phyloP scores from a whole-genome alignment of 2,113 vertebrate species.

The Silurus asotus region DNA sequence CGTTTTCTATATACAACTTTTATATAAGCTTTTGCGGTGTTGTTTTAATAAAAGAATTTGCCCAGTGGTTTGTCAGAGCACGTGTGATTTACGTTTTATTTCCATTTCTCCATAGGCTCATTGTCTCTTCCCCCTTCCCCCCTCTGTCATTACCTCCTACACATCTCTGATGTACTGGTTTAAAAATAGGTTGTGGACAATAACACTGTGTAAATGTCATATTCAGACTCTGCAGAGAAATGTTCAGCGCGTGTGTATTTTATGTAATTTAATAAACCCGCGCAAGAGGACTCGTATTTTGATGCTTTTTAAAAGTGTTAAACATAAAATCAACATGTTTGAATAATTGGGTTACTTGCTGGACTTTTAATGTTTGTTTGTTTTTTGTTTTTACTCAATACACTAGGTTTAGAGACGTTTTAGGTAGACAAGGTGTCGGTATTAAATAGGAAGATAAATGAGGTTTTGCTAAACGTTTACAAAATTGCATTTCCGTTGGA shows the following conservation, averaged over 20 bases:
- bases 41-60: background rate
- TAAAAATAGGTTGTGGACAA: conserved; percentile 38
- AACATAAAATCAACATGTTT: background rate
- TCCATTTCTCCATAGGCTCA: conserved; percentile 10
- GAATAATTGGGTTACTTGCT: background rate
- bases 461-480: background rate
- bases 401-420: background rate
- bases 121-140: background rate
- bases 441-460: background rate
- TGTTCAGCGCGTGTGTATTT: no score
- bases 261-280: background rate
- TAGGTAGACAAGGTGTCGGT: background rate
- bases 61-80: background rate
- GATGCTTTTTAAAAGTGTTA: background rate
- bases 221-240: background rate
- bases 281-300: background rate
- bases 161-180: conserved; percentile 36
- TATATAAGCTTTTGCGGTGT: background rate
- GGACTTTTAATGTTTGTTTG: background rate
- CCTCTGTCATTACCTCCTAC: conserved; percentile 50
- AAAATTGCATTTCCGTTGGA: background rate
- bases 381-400: no score
- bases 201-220: conserved; percentile 34
- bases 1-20: background rate
- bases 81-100: background rate